These are phyloP conservation scores for Pionites leucogaster DNA, from an alignment of 2,113 vertebrate genomes.

Conservation along the genomic window DNA sequence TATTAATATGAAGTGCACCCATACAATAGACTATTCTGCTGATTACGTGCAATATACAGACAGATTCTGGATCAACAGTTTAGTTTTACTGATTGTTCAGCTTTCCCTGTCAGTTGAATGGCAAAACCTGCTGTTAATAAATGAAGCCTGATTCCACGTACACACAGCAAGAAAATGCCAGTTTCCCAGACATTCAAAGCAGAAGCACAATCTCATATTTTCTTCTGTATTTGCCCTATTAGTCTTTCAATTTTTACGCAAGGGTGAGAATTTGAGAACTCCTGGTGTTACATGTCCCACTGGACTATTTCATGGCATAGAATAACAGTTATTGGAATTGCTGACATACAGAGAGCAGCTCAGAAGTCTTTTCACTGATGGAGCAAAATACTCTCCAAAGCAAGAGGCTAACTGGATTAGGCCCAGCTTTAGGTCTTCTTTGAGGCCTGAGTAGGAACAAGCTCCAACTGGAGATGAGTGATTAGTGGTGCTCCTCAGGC, in stretches of 20 bases:
- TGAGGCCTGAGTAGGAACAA: not conserved
- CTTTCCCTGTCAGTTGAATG: not conserved
- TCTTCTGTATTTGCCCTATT: not conserved
- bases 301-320: fast-evolving
- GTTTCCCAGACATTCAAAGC: not conserved
- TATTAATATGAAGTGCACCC: not conserved
- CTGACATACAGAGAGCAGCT: not conserved
- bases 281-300: not conserved
- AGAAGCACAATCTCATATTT: not conserved
- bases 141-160: not conserved
- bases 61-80: not conserved
- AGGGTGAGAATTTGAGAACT: not conserved
- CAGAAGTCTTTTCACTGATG: not conserved
- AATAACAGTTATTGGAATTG: not conserved
- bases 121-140: not conserved
- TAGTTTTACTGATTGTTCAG: not conserved
- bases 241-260: not conserved
- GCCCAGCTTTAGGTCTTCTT: not conserved
- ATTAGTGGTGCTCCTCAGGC: not conserved
- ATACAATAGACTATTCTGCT: not conserved
- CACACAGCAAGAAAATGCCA: not conserved
- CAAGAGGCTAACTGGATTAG: fast-evolving
- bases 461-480: not conserved
- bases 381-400: not conserved
- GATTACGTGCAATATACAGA: not conserved